phyloP scores from a whole-genome alignment of 2,113 vertebrate species.

The Chionis minor region DNA sequence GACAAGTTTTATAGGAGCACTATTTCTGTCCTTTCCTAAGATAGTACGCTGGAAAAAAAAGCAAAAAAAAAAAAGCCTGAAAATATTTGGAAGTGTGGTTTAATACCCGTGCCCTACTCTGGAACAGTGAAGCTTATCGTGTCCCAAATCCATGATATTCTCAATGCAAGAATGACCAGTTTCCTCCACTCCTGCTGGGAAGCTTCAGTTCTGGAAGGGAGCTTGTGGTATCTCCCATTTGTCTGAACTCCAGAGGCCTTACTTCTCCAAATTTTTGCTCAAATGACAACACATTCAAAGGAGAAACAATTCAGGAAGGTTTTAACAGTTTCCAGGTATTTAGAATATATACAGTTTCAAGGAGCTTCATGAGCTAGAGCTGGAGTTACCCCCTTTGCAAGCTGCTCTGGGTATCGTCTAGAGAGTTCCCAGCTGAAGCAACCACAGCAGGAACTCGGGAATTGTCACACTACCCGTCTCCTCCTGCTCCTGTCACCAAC shows the following conservation, averaged over 20 bases:
- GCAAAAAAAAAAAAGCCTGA: not conserved
- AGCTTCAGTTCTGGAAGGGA: not conserved
- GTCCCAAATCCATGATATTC: rapidly evolving
- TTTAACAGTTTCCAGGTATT: not conserved
- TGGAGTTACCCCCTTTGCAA: not conserved
- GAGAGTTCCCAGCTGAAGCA: not conserved
- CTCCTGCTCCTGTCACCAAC: not conserved
- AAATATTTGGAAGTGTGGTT: not conserved
- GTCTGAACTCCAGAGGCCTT: not conserved
- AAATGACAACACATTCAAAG: not conserved
- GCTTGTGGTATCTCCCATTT: not conserved
- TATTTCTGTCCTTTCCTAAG: not conserved
- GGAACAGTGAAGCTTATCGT: not conserved
- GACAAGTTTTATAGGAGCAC: not conserved
- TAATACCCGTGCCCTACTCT: not conserved
- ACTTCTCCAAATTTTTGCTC: not conserved
- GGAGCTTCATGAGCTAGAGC: not conserved
- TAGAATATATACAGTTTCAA: not conserved
- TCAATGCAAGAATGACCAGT: rapidly evolving
- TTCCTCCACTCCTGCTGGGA: not conserved
- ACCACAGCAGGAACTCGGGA: not conserved
- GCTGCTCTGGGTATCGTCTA: not conserved
- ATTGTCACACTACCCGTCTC: not conserved
- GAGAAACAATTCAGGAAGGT: not conserved
- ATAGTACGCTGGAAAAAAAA: not conserved